These are phyloP conservation scores for Oreochromis spilurus DNA, from an alignment of 2,113 vertebrate species.

Conservation along the genomic window DNA sequence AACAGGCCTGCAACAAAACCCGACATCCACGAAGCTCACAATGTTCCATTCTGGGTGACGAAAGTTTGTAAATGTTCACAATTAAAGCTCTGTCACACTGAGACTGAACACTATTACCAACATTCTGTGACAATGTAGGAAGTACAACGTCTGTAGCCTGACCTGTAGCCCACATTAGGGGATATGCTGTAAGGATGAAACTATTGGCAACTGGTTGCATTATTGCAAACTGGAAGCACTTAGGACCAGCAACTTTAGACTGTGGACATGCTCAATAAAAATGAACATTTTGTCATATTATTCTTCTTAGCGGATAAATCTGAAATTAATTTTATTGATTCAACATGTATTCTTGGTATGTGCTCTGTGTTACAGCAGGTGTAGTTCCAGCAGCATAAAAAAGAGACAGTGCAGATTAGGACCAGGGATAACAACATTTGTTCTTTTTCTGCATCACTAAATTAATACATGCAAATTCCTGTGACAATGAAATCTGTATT, in stretches of 20 bases:
- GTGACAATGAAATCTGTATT: neutral
- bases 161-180: neutral
- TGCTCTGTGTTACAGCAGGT: neutral
- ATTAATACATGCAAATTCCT: neutral
- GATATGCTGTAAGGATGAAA: neutral
- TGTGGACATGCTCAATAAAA: neutral
- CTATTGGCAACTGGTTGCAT: neutral
- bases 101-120: neutral
- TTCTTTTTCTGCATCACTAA: neutral
- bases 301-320: neutral
- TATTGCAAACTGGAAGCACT: neutral
- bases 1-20: neutral
- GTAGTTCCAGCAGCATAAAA: neutral
- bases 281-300: neutral
- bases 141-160: neutral
- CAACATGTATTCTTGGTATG: neutral
- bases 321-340: accelerated
- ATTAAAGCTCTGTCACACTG: neutral
- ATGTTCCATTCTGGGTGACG: neutral
- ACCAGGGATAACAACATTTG: neutral
- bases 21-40: neutral
- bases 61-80: neutral
- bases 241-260: neutral
- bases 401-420: neutral
- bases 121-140: neutral